These are phyloP conservation scores for Papilio gigon DNA, from an alignment of 2,888 invertebrate species.

Conservation along the genomic window DNA sequence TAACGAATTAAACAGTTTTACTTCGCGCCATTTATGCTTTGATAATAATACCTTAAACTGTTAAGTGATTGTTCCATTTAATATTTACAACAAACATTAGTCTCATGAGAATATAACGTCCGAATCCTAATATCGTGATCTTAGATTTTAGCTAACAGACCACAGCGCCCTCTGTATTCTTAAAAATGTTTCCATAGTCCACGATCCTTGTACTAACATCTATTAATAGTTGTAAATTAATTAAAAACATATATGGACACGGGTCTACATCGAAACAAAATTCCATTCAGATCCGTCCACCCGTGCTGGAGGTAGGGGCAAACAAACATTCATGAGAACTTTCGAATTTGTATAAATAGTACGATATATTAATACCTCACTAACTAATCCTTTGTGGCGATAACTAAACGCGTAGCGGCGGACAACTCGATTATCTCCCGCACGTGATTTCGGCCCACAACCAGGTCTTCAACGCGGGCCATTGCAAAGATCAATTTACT, in stretches of 20 bases:
- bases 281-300: no score
- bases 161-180: not conserved
- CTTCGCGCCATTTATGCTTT: not conserved
- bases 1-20: constrained; percentile 17
- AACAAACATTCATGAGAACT: no score
- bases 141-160: not conserved
- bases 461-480: not conserved
- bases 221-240: no score
- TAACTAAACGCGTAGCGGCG: constrained; percentile 20
- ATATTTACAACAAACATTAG: not conserved
- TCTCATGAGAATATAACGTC: not conserved
- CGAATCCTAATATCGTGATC: not conserved
- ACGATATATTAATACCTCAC: not conserved
- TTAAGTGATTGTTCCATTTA: not conserved
- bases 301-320: no score
- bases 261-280: no score
- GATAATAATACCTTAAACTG: not conserved
- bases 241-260: no score
- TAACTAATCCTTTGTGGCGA: constrained; percentile 27
- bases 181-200: not conserved
- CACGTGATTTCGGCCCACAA: constrained; percentile 31
- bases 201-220: not conserved
- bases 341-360: not conserved
- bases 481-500: not conserved
- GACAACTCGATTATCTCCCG: constrained; percentile 27